Conservation (phyloP, 2,888 invertebrate species). For the Drosophila kanekoi region DNA sequence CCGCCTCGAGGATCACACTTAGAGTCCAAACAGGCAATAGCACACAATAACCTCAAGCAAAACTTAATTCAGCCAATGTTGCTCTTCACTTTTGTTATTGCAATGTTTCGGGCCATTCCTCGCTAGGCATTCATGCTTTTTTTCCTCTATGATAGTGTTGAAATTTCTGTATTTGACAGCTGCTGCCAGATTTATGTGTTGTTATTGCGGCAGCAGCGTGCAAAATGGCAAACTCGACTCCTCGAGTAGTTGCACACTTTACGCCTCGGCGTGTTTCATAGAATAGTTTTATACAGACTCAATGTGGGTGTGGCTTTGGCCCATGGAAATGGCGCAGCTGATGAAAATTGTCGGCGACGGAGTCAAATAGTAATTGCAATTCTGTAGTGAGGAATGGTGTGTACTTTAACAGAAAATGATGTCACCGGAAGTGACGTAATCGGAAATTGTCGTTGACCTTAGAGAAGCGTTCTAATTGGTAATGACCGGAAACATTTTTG, state of each 20-base stretch:
- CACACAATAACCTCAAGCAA: background rate
- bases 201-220: constrained; percentile 51
- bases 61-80: constrained; percentile 13
- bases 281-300: constrained; percentile 45
- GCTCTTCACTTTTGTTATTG: constrained; percentile 5
- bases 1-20: background rate
- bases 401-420: background rate
- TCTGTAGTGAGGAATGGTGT: background rate
- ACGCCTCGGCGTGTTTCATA: constrained; percentile 52
- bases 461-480: background rate
- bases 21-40: background rate
- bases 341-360: constrained; percentile 30
- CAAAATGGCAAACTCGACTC: constrained; percentile 22
- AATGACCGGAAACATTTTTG: background rate
- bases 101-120: background rate
- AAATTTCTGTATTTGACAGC: constrained; percentile 67
- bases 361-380: constrained; percentile 37
- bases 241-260: constrained; percentile 26
- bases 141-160: background rate
- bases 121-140: constrained; percentile 2
- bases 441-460: background rate
- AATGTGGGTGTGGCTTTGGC: constrained; percentile 8
- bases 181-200: constrained; percentile 70
- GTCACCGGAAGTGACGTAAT: background rate
- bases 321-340: constrained; percentile 51